phyloP scores from a whole-genome alignment of 2,797 vertebrate genomes.

The Macropus fuliginosus region DNA sequence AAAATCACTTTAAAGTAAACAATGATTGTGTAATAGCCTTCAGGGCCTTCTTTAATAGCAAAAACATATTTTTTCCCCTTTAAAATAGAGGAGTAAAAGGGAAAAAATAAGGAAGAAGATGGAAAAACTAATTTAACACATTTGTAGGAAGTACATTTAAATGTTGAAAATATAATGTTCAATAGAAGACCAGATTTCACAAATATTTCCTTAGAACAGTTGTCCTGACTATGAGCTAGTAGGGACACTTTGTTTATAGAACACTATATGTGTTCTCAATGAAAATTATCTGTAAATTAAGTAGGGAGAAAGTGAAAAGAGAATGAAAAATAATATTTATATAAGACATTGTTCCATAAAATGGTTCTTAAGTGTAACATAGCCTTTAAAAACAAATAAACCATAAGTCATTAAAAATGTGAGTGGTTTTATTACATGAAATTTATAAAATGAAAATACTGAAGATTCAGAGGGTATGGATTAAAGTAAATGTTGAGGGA shows the following conservation, averaged over 20 bases:
- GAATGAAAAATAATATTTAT: not conserved
- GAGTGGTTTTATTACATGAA: not conserved
- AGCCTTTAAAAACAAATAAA: too few relatives aligned
- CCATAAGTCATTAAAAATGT: not conserved
- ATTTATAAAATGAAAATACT: not conserved
- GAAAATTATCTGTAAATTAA: not conserved
- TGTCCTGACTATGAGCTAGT: not conserved
- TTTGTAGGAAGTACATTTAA: not conserved
- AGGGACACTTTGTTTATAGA: not conserved
- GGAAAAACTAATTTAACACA: not conserved
- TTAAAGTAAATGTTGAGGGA: too few relatives aligned
- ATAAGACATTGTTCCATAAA: not conserved
- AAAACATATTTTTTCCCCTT: not conserved
- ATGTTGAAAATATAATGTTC: not conserved
- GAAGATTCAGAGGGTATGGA: not conserved
- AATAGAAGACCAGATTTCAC: not conserved
- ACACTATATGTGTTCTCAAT: not conserved
- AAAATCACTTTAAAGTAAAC: too few relatives aligned
- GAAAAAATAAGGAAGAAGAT: not conserved
- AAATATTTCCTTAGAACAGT: conserved; percentile 1
- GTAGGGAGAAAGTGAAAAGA: not conserved
- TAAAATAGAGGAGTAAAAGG: not conserved
- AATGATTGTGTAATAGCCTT: not conserved
- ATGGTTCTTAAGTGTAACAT: not conserved
- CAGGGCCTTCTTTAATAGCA: not conserved